phyloP scores from a whole-genome alignment of 2,113 vertebrate species.

The Noturus placidus region DNA sequence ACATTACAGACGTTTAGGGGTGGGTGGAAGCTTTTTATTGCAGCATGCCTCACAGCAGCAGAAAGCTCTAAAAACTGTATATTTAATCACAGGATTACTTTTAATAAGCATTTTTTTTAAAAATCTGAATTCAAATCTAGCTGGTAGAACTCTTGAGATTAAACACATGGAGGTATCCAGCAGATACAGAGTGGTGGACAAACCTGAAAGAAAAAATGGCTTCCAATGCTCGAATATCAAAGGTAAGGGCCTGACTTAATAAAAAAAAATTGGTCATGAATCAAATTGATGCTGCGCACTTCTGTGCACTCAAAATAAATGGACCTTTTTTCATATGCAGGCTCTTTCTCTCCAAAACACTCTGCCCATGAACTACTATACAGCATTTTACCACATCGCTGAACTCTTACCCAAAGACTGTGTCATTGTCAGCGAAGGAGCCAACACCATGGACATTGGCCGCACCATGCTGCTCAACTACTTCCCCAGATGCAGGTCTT shows the following conservation, averaged over 20 bases:
- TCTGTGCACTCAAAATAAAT: neutral
- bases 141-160: conserved; percentile 74
- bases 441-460: conserved; percentile 98
- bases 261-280: neutral
- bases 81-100: neutral
- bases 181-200: conserved; percentile 84
- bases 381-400: conserved; percentile 84
- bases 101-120: neutral
- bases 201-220: conserved; percentile 79
- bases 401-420: conserved; percentile 85
- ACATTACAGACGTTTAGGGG: neutral
- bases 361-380: conserved; percentile 94
- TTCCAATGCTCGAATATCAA: conserved; percentile 79
- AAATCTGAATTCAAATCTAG: conserved; percentile 67
- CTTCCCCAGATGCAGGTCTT: conserved; percentile 85
- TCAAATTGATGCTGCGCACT: neutral
- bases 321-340: conserved; percentile 58
- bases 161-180: conserved; percentile 77
- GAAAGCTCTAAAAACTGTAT: neutral
- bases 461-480: conserved; percentile 91
- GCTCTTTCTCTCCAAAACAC: conserved; percentile 73
- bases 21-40: neutral
- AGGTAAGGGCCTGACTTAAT: conserved; percentile 67
- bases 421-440: conserved; percentile 92
- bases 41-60: neutral